A percentile compares a stretch with the other conserved stretches of the same genome.
Evolutionary conservation across 2,797 vertebrate species (phyloP).

Genomic region (Hydrophis major): DNA sequence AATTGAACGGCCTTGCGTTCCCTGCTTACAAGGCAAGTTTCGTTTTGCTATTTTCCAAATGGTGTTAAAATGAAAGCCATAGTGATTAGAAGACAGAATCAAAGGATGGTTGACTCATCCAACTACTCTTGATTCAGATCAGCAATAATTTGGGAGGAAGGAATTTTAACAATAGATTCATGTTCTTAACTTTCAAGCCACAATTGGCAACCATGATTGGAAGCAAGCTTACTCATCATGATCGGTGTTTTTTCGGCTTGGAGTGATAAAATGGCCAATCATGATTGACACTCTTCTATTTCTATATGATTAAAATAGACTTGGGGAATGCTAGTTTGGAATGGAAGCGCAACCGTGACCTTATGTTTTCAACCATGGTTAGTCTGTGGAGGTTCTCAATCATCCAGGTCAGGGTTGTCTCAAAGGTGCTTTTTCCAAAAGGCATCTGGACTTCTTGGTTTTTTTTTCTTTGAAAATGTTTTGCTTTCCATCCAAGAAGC

Average conservation of each 20-base stretch:
- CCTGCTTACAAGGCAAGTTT: constrained; percentile 14
- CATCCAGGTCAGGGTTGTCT: not conserved
- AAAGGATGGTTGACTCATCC: too few relatives aligned
- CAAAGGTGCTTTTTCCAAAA: not conserved
- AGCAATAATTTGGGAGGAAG: not conserved
- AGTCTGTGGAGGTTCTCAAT: not conserved
- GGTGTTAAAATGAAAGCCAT: not conserved
- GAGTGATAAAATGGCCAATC: not conserved
- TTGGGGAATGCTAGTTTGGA: not conserved
- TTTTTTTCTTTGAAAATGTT: not conserved
- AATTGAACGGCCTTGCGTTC: constrained; percentile 9
- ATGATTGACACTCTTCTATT: not conserved
- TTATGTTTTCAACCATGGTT: not conserved
- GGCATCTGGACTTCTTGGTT: not conserved
- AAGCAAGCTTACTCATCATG: not conserved
- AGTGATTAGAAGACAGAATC: not conserved
- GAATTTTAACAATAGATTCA: not conserved
- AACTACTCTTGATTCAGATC: not conserved
- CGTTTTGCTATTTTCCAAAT: not conserved
- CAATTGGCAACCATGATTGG: not conserved
- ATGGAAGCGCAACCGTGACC: not conserved
- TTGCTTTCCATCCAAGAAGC: not conserved
- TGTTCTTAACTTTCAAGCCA: not conserved
- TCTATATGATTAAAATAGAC: not conserved
- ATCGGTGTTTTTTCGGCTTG: not conserved